Percentiles rank a stretch among this genome's conserved stretches.
phyloP scores from a whole-genome alignment of 2,113 vertebrate genomes.

The Poeciliopsis prolifica region DNA sequence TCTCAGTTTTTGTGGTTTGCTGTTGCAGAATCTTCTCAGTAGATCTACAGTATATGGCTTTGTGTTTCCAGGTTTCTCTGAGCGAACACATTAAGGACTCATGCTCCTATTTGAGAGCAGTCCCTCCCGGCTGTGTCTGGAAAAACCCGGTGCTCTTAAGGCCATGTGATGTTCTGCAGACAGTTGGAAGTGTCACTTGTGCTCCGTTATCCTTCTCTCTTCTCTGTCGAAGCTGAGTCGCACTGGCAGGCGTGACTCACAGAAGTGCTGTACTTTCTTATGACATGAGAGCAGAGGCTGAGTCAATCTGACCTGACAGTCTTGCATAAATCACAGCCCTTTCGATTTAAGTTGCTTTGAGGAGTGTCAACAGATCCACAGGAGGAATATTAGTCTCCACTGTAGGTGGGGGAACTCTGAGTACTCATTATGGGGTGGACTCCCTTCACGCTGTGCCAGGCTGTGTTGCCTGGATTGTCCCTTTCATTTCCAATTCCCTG shows the following conservation, averaged over 20 bases:
- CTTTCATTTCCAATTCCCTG: conserved; percentile 59
- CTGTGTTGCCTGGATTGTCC: conserved; percentile 51
- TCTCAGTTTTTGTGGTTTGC: conserved; percentile 23
- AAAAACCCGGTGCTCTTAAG: conserved; percentile 45
- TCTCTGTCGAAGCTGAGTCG: conserved; percentile 64
- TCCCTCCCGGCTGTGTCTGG: conserved; percentile 43
- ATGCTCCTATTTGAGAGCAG: conserved; percentile 43
- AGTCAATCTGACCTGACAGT: conserved; percentile 75
- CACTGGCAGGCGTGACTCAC: conserved; percentile 72
- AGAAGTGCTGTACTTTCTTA: conserved; percentile 71
- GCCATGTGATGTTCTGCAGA: conserved; percentile 63
- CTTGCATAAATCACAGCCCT: conserved; percentile 71
- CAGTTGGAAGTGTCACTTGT: conserved; percentile 70
- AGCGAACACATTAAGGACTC: conserved; percentile 43
- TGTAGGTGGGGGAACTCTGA: conserved; percentile 66
- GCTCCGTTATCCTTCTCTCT: conserved; percentile 59
- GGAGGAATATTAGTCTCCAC: conserved; percentile 67
- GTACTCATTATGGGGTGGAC: conserved; percentile 65
- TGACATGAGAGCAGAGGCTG: conserved; percentile 70
- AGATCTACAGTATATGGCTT: conserved; percentile 24
- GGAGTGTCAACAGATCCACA: conserved; percentile 74
- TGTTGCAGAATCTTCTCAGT: conserved; percentile 25
- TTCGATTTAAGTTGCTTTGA: conserved; percentile 74
- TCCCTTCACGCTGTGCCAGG: conserved; percentile 61
- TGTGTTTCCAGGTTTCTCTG: conserved; percentile 39